phyloP scores from a whole-genome alignment of 2,888 invertebrate genomes.

The Cheilosia urbana region DNA sequence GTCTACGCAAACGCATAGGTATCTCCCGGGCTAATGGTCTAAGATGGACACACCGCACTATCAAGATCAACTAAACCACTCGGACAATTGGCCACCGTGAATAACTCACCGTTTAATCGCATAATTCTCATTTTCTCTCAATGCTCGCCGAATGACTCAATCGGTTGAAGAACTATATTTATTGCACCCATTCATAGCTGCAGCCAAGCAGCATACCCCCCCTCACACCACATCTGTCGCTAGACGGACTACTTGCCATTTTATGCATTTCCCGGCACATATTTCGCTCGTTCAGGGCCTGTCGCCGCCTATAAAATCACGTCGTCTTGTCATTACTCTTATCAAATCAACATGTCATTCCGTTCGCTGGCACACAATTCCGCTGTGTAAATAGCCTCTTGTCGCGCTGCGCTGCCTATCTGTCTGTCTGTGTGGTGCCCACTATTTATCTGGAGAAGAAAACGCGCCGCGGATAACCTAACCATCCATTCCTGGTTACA shows the following conservation, averaged over 20 bases:
- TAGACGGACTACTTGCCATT: slow-evolving; percentile 33
- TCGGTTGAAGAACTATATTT: slow-evolving; percentile 28
- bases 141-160: slow-evolving; percentile 58
- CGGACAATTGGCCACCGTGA: neutral
- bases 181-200: slow-evolving; percentile 28
- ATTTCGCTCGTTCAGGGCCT: slow-evolving; percentile 63
- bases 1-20: no score
- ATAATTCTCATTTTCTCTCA: slow-evolving; percentile 14
- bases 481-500: slow-evolving; percentile 16
- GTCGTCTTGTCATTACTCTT: slow-evolving; percentile 69
- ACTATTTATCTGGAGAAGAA: slow-evolving; percentile 60
- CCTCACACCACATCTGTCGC: slow-evolving; percentile 13
- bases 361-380: slow-evolving; percentile 24
- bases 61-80: neutral
- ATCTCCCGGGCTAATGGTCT: no score
- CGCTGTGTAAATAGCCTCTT: slow-evolving; percentile 62
- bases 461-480: slow-evolving; percentile 24
- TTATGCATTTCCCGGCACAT: slow-evolving; percentile 64
- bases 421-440: slow-evolving; percentile 49
- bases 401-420: slow-evolving; percentile 56
- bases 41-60: neutral
- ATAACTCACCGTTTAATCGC: slow-evolving; percentile 3
- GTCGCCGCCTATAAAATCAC: slow-evolving; percentile 71
- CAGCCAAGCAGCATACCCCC: neutral
- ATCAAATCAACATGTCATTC: slow-evolving; percentile 73